A percentile compares a stretch with the other conserved stretches of the same genome.
These are phyloP conservation scores for Drosophila ogumai DNA, from an alignment of 1,140 invertebrate species.

Conservation along the genomic window DNA sequence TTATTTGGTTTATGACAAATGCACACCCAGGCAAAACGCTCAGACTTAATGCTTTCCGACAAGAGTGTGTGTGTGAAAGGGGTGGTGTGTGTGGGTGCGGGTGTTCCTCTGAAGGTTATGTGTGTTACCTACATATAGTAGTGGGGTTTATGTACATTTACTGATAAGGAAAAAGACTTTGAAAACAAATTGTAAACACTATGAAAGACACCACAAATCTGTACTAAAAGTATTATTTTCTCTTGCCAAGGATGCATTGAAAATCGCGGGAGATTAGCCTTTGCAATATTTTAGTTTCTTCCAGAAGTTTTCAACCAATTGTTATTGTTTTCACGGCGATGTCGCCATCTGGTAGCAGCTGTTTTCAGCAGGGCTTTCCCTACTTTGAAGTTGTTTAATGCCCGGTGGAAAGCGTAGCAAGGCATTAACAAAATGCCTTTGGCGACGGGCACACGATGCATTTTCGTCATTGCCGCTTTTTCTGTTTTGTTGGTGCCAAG, in stretches of 20 bases:
- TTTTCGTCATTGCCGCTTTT: conserved; percentile 50
- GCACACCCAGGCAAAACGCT: conserved; percentile 26
- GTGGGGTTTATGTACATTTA: not conserved
- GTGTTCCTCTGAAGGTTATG: not conserved
- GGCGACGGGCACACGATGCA: conserved; percentile 48
- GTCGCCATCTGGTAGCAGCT: conserved; percentile 43
- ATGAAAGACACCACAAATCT: not conserved
- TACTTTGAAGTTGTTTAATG: conserved; percentile 32
- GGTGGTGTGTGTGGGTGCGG: not conserved
- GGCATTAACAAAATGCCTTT: conserved; percentile 71
- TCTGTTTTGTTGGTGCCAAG: conserved; percentile 18
- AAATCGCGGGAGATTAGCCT: conserved; percentile 3
- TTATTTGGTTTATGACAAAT: conserved; percentile 78
- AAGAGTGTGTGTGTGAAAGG: conserved; percentile 4
- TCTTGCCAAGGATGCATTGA: not conserved
- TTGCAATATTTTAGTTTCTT: conserved; percentile 6
- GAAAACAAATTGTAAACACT: not conserved
- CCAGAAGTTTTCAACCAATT: conserved; percentile 20
- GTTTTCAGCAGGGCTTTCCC: conserved; percentile 21
- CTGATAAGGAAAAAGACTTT: not conserved
- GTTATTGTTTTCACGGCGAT: conserved; percentile 31
- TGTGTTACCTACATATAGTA: not conserved
- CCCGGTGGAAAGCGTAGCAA: conserved; percentile 1
- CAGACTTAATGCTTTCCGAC: conserved; percentile 62
- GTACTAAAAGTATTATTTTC: not conserved